phyloP scores from a whole-genome alignment of 2,888 invertebrate genomes.

The Aphrophora alni region DNA sequence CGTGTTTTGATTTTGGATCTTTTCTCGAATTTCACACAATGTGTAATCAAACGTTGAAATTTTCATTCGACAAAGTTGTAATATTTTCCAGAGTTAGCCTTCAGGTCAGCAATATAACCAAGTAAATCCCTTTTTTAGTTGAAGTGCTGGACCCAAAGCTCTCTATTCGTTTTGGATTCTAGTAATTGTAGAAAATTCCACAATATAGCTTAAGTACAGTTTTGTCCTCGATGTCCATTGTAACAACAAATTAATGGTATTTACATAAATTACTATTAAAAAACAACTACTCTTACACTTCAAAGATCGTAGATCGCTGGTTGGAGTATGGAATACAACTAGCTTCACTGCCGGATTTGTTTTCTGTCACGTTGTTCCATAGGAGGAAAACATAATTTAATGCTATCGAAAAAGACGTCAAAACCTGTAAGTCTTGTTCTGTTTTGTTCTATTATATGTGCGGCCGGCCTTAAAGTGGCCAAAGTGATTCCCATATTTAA shows the following conservation, averaged over 20 bases:
- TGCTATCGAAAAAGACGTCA: too few species aligned
- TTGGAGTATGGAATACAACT: not conserved
- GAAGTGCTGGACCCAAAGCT: too few species aligned
- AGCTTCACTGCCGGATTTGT: not conserved
- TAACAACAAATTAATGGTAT: not conserved
- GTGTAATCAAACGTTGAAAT: constrained; percentile 13
- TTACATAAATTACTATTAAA: too few species aligned
- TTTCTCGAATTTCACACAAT: constrained; percentile 7
- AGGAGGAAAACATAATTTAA: too few species aligned
- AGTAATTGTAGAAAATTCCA: constrained; percentile 18
- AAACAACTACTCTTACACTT: too few species aligned
- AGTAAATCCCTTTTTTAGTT: too few species aligned
- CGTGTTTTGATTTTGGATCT: not conserved
- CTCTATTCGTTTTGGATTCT: not conserved
- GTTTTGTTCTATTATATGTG: too few species aligned
- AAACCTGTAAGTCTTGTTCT: too few species aligned
- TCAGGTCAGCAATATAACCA: too few species aligned
- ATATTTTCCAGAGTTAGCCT: not conserved
- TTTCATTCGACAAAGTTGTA: constrained; percentile 14
- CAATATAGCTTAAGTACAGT: not conserved
- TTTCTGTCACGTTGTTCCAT: too few species aligned
- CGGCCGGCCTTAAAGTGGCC: too few species aligned
- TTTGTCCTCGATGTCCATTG: constrained; percentile 7
- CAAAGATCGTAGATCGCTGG: not conserved
- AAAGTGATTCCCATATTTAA: too few species aligned